Evolutionary conservation across 2,797 vertebrate genomes (phyloP), one percentile per base, ranked within the genome.

Genomic region (Gastrophryne carolinensis): DNA sequence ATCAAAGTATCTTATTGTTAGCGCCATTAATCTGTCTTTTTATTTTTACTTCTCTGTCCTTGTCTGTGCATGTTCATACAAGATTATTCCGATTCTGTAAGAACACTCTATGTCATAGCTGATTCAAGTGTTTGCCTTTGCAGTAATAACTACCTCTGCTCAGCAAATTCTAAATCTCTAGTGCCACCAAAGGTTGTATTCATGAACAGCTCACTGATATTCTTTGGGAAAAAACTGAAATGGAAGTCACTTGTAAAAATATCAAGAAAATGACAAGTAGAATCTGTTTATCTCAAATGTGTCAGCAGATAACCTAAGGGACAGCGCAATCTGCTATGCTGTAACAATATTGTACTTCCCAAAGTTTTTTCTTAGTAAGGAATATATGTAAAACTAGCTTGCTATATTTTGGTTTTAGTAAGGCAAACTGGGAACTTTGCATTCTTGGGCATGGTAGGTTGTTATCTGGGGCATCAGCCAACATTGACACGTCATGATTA

Each of bases 401-500:
- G n/a, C n/a, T 41, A 56, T 30, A 57, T 10, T 30, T 29, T 57
- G n/a, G 17, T 57, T 17, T 32, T 21, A 57, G 9, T n/a, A 57
- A 32, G 21, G 7, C 21, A 9, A 24, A 72, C 1, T 7, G 70
- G 64, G 72, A 69, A 34, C 29, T 54, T 41, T 64, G 68, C 58
- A 72, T 66, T 78, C 30, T 39, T 11, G 19, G 44, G 3, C 64
- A 70, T 27, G 79, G 80, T 63, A 78, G 39, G 27, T 64, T 76
- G 53, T 44, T 80, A 81, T 80, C 1, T 56, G 61, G 82, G 77
- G 69, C 75, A 82, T 54, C 61, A 80, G 41, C 49, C 63, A 67
- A 24, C 44, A 81, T 73, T 66, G 74, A 27, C 19, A 83, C 73
- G 52, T 19, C 75, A 67, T 72, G 75, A 81, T 63, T 83, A 80